These are phyloP conservation scores for Acheta domesticus DNA, from an alignment of 2,888 invertebrate genomes.

Conservation along the genomic window DNA sequence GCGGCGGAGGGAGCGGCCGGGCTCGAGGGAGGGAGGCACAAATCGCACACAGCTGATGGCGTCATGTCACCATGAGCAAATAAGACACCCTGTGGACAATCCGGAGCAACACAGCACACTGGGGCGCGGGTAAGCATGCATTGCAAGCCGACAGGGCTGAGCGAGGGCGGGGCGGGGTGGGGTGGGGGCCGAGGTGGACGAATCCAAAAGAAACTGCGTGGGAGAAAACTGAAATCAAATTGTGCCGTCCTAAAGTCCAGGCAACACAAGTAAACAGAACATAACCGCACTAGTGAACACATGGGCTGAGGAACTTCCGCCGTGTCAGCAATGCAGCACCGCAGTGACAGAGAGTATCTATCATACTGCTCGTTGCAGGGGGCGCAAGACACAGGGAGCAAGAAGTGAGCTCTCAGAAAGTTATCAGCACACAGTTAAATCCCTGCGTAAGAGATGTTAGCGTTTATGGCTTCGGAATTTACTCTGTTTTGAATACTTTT, in stretches of 20 bases:
- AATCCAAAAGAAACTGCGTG: conserved; percentile 11
- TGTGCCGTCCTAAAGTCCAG: conserved; percentile 38
- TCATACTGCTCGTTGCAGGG: conserved; percentile 18
- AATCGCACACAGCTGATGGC: neutral
- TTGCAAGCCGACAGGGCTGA: conserved; percentile 19
- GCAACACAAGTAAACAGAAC: conserved; percentile 38
- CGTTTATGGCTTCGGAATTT: conserved; percentile 11
- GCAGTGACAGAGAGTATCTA: conserved; percentile 4
- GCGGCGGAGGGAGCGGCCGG: neutral
- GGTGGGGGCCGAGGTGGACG: neutral
- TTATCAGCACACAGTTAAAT: conserved; percentile 23
- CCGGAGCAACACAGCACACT: conserved; percentile 11
- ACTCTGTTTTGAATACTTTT: conserved; percentile 18
- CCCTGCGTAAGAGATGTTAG: conserved; percentile 18
- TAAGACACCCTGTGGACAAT: neutral
- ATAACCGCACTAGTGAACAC: conserved; percentile 36
- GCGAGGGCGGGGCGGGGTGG: neutral
- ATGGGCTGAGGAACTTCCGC: conserved; percentile 37
- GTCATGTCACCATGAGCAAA: neutral
- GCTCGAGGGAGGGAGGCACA: neutral
- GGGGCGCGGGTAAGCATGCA: conserved; percentile 12
- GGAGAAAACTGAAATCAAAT: conserved; percentile 28
- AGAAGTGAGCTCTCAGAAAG: conserved; percentile 3
- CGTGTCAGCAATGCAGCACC: conserved; percentile 33
- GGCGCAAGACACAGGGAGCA: conserved; percentile 3